Base-by-base conservation (phyloP, 2,797 vertebrate species). In the Enoplosus armatus region DNA sequence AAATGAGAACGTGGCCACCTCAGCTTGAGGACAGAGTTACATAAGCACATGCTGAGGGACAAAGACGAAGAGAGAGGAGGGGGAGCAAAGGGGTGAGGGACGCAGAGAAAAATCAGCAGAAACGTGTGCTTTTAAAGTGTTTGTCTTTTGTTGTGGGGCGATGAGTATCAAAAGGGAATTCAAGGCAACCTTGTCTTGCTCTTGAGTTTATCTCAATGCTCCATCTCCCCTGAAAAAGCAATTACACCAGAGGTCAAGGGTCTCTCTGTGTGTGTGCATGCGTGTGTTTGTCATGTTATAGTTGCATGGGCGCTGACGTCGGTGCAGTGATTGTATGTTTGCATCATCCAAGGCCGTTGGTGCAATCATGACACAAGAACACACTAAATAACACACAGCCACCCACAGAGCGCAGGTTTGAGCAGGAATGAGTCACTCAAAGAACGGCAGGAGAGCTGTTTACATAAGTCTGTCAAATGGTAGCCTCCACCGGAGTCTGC, bases 401-500 rank as follows among this genome's bases (percentile, higher is more conserved):
- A 48, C 89, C 87, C 86, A 90, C 89, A 77, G 85, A 85, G 85
- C 22, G 15, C 80, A 85, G 82, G 74, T 89, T 77, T 85, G 55
- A 82, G 84, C 70, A 79, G 84, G 50, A 67, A 76, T 92, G 90
- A 92, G 91, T 91, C 91, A 91, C 75, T 58, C 50, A 37, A 33
- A 60, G 77, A 85, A 41, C 74, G 54, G 86, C 90, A 85, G 77
- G 79, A 84, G 85, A 86, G 83, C 74, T 81, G 88, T 89, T 93
- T 92, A 91, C 81, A 86, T 88, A 92, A 91, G 79, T 79, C 75
- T 50, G 79, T 80, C 75, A 81, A 88, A 85, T 56, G 65, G 64
- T 33, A 65, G 81, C 76, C 72, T 85, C 79, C 77, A 27, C 80
- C 48, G 54, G 26, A 84, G 80, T 72, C 62, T 48, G 72, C 41